A percentile compares a stretch with the other conserved stretches of the same genome.
These are phyloP conservation scores for Leptonema lineaticorne DNA, from an alignment of 1,140 invertebrate genomes.

Conservation along the genomic window DNA sequence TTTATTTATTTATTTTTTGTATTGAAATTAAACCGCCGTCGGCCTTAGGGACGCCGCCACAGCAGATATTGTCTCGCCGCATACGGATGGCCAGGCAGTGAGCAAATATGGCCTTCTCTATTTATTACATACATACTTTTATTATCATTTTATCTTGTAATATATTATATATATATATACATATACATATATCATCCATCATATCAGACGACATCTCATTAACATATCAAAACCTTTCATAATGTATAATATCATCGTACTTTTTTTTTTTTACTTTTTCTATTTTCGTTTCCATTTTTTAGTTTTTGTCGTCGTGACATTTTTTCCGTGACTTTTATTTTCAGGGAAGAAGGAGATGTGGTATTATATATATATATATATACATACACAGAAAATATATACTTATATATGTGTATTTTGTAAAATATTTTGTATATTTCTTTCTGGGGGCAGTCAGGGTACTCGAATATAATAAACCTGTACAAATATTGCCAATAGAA, in stretches of 20 bases:
- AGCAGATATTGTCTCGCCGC: constrained; percentile 33
- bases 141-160: constrained; percentile 42
- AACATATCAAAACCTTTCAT: constrained; percentile 45
- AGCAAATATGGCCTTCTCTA: constrained; percentile 34
- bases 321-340: constrained; percentile 52
- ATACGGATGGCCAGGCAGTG: constrained; percentile 34
- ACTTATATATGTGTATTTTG: constrained; percentile 47
- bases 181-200: no score
- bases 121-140: constrained; percentile 42
- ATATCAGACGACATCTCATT: constrained; percentile 55
- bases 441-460: constrained; percentile 52
- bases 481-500: no score
- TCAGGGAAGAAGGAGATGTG: constrained; percentile 54
- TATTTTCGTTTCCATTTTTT: no score
- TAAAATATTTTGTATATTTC: constrained; percentile 50
- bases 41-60: constrained; percentile 44
- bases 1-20: no score
- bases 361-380: constrained; percentile 37
- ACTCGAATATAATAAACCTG: constrained; percentile 38
- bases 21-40: constrained; percentile 3
- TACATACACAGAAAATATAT: no score
- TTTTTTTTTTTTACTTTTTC: no score
- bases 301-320: no score
- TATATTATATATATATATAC: no score
- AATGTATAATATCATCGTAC: constrained; percentile 45